Percentiles rank a stretch among this genome's conserved stretches.
Evolutionary conservation across 2,888 invertebrate genomes (phyloP).

Genomic region (Brassicogethes aeneus): DNA sequence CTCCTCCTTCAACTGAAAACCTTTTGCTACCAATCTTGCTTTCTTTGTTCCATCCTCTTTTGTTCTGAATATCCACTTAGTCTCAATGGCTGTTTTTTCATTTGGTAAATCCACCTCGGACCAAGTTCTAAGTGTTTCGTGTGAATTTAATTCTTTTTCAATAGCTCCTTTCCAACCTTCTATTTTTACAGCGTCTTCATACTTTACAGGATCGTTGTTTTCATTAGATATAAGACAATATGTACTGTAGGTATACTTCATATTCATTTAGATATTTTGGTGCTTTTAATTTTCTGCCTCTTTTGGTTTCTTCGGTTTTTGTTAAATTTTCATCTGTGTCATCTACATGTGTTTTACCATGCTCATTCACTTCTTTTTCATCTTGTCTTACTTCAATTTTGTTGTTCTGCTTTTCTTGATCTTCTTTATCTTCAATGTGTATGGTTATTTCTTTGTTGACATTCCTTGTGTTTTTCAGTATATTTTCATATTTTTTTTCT

Average conservation of each 20-base stretch:
- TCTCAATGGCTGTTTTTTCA: constrained; percentile 1
- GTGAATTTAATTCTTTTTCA: not conserved
- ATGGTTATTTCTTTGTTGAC: constrained; percentile 6
- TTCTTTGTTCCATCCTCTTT: too few relatives aligned
- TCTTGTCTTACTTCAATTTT: constrained; percentile 1
- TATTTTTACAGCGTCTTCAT: not conserved
- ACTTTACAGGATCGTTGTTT: not conserved
- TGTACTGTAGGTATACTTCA: constrained; percentile 11
- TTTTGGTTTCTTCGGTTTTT: constrained; percentile 5
- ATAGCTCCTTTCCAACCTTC: not conserved
- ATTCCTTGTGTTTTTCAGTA: constrained; percentile 1
- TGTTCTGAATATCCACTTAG: too few relatives aligned
- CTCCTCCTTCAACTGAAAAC: constrained; percentile 14
- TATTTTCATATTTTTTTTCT: constrained; percentile 6
- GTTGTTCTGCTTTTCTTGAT: constrained; percentile 8
- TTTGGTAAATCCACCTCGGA: not conserved
- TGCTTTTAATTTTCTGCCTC: constrained; percentile 11
- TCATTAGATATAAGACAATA: constrained; percentile 7
- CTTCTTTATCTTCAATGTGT: constrained; percentile 7
- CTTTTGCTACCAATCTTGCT: constrained; percentile 14
- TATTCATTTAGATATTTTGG: constrained; percentile 7
- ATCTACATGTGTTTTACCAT: not conserved
- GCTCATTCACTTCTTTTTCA: constrained; percentile 3
- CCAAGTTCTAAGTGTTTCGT: not conserved
- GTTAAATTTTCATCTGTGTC: not conserved